Evolutionary conservation across 2,888 invertebrate species (phyloP).

Genomic region (Pandemis corylana): DNA sequence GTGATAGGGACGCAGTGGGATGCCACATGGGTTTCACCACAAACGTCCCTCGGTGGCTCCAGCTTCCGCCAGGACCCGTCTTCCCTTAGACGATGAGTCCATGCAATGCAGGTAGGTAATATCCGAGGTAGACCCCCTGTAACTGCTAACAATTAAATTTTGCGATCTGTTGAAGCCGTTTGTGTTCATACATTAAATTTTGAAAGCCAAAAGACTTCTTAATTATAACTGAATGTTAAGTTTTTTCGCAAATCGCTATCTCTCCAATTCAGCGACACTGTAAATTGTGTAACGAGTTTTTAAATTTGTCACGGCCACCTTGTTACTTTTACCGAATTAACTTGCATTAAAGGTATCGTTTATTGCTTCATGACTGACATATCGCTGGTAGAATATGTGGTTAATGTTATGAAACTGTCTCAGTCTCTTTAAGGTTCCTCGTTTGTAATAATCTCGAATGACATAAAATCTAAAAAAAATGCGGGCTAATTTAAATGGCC

Average conservation of each 20-base stretch:
- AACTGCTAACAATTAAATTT: too few relatives aligned
- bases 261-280: constrained; percentile 30
- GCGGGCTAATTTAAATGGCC: too few relatives aligned
- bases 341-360: constrained; percentile 50
- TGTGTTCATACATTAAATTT: too few relatives aligned
- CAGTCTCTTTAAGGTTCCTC: constrained; percentile 44
- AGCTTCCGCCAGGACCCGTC: too few relatives aligned
- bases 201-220: neutral
- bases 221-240: neutral
- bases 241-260: constrained; percentile 13
- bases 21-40: too few relatives aligned
- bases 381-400: constrained; percentile 46
- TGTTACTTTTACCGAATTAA: constrained; percentile 49
- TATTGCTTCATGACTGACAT: constrained; percentile 50
- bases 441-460: neutral
- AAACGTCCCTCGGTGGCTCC: too few relatives aligned
- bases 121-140: too few relatives aligned
- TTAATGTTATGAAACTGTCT: constrained; percentile 48
- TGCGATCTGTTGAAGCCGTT: too few relatives aligned
- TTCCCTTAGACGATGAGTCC: too few relatives aligned
- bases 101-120: too few relatives aligned
- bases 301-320: constrained; percentile 51
- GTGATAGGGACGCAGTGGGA: too few relatives aligned
- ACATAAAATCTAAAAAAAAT: neutral
- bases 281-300: constrained; percentile 42